Percentiles rank a stretch among this genome's conserved stretches.
Conservation (phyloP, 1,140 invertebrate genomes). For the Babylonia areolata region DNA sequence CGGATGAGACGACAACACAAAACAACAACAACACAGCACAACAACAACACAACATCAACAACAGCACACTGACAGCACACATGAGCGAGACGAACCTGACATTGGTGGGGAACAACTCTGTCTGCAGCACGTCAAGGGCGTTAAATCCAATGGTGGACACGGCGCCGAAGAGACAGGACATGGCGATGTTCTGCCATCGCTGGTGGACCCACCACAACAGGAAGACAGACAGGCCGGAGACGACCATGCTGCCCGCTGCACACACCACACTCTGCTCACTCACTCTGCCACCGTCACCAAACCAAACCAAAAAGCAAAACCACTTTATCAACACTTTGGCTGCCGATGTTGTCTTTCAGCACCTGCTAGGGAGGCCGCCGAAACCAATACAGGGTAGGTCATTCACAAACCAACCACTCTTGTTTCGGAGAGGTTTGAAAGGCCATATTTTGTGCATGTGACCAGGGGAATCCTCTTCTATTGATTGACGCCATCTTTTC, state of each 20-base stretch:
- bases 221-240: constrained; percentile 76
- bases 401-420: too few species aligned
- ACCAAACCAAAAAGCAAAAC: not conserved
- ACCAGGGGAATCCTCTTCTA: too few species aligned
- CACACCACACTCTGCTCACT: not conserved
- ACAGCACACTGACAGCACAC: not conserved
- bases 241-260: constrained; percentile 76
- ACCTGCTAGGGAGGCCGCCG: too few species aligned
- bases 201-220: constrained; percentile 77
- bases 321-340: too few species aligned
- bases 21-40: too few species aligned
- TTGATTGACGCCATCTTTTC: too few species aligned
- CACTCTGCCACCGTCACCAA: not conserved
- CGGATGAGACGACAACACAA: not conserved
- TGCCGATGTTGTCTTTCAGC: too few species aligned
- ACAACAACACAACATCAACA: too few species aligned
- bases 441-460: too few species aligned
- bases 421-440: too few species aligned
- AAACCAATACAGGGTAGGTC: too few species aligned
- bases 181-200: constrained; percentile 62
- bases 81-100: constrained; percentile 72
- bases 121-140: constrained; percentile 76
- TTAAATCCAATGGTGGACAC: constrained; percentile 78
- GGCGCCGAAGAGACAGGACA: constrained; percentile 77
- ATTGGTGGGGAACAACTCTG: constrained; percentile 78